phyloP scores from a whole-genome alignment of 1,140 invertebrate genomes.

The Heliothis virescens region DNA sequence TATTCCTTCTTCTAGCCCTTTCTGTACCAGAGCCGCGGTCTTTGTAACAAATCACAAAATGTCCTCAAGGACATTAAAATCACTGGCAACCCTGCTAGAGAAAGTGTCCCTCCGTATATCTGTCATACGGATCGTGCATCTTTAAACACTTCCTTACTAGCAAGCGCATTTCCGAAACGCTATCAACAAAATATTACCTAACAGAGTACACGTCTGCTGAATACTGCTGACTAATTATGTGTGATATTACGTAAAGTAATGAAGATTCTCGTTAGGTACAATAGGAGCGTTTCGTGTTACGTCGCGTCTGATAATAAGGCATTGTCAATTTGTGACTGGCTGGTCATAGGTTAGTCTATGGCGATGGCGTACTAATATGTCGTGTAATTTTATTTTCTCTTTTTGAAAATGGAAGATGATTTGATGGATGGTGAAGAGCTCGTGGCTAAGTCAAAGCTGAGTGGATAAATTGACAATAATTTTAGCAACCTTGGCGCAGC shows the following conservation, averaged over 20 bases:
- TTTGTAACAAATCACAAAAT: background rate
- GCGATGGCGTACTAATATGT: background rate
- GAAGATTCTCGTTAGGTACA: conserved; percentile 4
- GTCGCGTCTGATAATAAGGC: background rate
- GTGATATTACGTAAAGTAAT: conserved; percentile 23
- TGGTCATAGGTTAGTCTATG: conserved; percentile 6
- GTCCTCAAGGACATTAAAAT: background rate
- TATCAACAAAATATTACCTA: conserved; percentile 37
- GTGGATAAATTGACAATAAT: too few species aligned
- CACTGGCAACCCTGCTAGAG: conserved; percentile 32
- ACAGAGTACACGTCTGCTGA: conserved; percentile 14
- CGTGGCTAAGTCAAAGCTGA: too few species aligned
- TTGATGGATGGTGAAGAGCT: too few species aligned
- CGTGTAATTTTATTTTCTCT: background rate
- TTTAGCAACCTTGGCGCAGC: too few species aligned
- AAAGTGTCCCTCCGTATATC: conserved; percentile 28
- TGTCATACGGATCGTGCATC: conserved; percentile 36
- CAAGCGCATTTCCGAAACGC: conserved; percentile 41
- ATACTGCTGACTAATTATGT: conserved; percentile 30
- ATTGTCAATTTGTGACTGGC: conserved; percentile 28
- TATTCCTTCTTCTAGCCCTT: too few species aligned
- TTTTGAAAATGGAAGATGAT: too few species aligned
- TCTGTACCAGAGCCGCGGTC: too few species aligned
- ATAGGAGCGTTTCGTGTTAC: background rate
- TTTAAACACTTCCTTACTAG: conserved; percentile 38